Evolutionary conservation across 2,113 vertebrate species (phyloP), one percentile per base, ranked within the genome.

Genomic region (Tenrec ecaudatus): DNA sequence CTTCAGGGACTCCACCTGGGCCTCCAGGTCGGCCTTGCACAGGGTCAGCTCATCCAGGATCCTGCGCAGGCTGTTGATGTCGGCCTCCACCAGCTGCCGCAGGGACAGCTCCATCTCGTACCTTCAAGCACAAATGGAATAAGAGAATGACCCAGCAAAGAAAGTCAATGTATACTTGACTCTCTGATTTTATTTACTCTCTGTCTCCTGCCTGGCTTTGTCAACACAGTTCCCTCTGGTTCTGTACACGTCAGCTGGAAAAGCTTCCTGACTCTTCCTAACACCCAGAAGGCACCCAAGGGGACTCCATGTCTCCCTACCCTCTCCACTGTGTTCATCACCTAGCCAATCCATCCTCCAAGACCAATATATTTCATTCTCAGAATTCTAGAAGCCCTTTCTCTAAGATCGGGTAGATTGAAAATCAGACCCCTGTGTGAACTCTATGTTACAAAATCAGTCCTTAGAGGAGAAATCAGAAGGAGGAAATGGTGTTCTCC

Each of bases 1-100:
- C 95, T 97, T 99, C 62, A 99, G 98, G 71, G 98, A 78, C 94
- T 99, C 99, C 96, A 97, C 98, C 93, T 98, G 97, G 19, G 97
- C 95, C 97, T 98, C 98, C 96, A 98, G 60, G 91, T 98, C 98
- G 6, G 98, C 97, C 43, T 76, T 98, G 89, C 97, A 76, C 27
- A 98, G 92, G 81, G 98, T 98, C 94, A 98, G 94, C 19, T 98
- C 98, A 0, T 98, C 98, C 97, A 98, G 93, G 81, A 98, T 96
- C 40, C 98, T 97, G 1, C 98, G 98, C 88, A 98, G 89, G 60
- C 98, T 96, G 7, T 98, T 98, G 33, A 98, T 98, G 53, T 98
- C 98, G 0, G 97, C 96, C 71, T 98, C 98, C 85, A 98, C 98
- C 29, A 98, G 97, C 98, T 98, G 98, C 80, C 97, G 53, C 79